Conservation (phyloP, 2,113 vertebrate genomes). For the Brachirus orientalis region DNA sequence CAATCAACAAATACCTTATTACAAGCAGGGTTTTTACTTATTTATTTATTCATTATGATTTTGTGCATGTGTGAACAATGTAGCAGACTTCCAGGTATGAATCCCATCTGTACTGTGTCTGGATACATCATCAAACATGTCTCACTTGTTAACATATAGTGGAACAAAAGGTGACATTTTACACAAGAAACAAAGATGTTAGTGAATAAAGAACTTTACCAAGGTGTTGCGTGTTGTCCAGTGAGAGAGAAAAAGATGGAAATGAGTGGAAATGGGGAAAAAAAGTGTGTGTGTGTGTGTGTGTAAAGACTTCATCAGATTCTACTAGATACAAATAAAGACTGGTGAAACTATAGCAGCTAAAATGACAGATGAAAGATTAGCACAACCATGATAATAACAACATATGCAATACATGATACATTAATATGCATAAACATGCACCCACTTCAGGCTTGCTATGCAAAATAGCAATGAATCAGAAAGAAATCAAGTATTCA, state of each 20-base stretch:
- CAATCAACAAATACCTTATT: too few relatives aligned
- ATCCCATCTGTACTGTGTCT: too few relatives aligned
- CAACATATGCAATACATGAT: too few relatives aligned
- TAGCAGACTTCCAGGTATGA: too few relatives aligned
- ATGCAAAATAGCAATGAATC: conserved; percentile 5
- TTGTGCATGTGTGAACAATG: too few relatives aligned
- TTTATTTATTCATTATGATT: too few relatives aligned
- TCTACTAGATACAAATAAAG: conserved; percentile 50
- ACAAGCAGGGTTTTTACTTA: too few relatives aligned
- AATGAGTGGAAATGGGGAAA: background rate
- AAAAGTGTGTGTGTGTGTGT: too few relatives aligned
- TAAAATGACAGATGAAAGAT: too few relatives aligned
- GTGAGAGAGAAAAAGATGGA: background rate
- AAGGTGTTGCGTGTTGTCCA: background rate
- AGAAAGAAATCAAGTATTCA: background rate
- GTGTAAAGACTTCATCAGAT: conserved; percentile 7
- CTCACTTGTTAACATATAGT: background rate
- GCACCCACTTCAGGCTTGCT: background rate
- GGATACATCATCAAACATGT: background rate
- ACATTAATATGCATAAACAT: conserved; percentile 5
- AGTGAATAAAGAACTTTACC: background rate
- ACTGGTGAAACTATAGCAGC: conserved; percentile 18
- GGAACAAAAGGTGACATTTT: background rate
- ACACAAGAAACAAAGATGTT: background rate
- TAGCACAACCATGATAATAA: background rate